phyloP scores from a whole-genome alignment of 2,888 invertebrate species.

The Cantharis flavilabris region DNA sequence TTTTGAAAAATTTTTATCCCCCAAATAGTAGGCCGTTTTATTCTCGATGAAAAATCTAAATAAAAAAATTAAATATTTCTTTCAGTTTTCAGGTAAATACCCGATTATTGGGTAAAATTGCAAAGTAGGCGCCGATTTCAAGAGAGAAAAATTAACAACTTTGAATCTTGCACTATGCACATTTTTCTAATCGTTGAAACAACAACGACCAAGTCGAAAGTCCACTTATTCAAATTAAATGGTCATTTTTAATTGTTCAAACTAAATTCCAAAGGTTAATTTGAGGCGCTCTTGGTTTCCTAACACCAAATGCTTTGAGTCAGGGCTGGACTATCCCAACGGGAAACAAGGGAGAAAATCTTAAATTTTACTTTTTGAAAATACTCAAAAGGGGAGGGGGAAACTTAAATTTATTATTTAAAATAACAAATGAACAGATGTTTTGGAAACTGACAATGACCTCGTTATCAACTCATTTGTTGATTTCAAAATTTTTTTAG shows the following conservation, averaged over 20 bases:
- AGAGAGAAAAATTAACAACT: too few relatives aligned
- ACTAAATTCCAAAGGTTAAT: background rate
- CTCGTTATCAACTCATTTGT: background rate
- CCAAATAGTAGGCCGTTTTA: too few relatives aligned
- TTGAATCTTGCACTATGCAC: background rate
- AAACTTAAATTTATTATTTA: background rate
- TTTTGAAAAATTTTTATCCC: too few relatives aligned
- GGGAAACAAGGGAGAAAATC: background rate
- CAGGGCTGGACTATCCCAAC: background rate
- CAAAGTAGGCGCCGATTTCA: too few relatives aligned
- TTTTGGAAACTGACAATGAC: background rate
- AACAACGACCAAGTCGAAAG: background rate
- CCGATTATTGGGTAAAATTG: too few relatives aligned
- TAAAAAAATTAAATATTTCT: too few relatives aligned
- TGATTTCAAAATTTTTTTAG: background rate
- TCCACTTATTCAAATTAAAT: background rate
- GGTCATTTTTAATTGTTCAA: background rate
- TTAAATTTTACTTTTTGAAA: background rate
- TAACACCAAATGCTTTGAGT: background rate
- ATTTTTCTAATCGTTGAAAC: background rate
- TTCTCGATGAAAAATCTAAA: too few relatives aligned
- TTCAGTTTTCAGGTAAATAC: too few relatives aligned
- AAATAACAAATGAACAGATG: background rate
- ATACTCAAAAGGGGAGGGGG: fast-evolving
- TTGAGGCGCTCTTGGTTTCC: background rate